Evolutionary conservation across 2,113 vertebrate genomes (phyloP), one percentile per base, ranked within the genome.

Genomic region (Scartelaos histophorus): DNA sequence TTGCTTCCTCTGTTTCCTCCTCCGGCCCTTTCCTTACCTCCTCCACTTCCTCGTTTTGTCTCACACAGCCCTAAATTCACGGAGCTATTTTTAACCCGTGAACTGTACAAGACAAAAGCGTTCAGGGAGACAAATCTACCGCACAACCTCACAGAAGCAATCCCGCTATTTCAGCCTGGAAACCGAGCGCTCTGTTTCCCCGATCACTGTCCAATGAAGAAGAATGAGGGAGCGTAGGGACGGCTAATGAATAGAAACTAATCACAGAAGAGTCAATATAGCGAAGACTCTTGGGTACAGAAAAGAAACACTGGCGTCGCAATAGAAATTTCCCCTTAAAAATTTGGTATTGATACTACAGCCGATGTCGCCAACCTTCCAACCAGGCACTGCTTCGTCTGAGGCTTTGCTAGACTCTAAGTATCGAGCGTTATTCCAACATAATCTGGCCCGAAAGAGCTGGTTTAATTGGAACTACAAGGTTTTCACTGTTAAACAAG

Each of bases 81-180:
- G 35, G 43, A 66, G 67, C 80, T 76, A 73, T 84, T 87, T 79
- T 74, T 86, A 84, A 78, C 60, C 0, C 5, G 17, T 38, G 51
- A 19, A 83, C 49, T 64, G 70, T 72, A 70, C 9, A 4, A 1
- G 49, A 38, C 47, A 0, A 11, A 38, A 46, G 69, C 17, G 16
- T 70, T 79, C 0, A 19, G 69, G 49, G 22, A 46, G 19, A 67
- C 24, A 61, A 58, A 58, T 3, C 58, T 9, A 17, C 58, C 29
- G 17, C 58, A 19, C 15, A 38, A 34, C n/a, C 17, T 43, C 34
- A 17, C 6, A 29, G 25, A 61, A 61, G 58, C 24, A 9, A 29
- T 61, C 16, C 29, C 58, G 34, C 13, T 16, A 6, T 58, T 58
- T 58, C 15, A 15, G 2, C 11, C 25, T 25, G 9, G 51, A 54